A percentile compares a stretch with the other conserved stretches of the same genome.
These are phyloP conservation scores for Zalophus californianus DNA, from an alignment of 2,797 vertebrate genomes.

Conservation along the genomic window DNA sequence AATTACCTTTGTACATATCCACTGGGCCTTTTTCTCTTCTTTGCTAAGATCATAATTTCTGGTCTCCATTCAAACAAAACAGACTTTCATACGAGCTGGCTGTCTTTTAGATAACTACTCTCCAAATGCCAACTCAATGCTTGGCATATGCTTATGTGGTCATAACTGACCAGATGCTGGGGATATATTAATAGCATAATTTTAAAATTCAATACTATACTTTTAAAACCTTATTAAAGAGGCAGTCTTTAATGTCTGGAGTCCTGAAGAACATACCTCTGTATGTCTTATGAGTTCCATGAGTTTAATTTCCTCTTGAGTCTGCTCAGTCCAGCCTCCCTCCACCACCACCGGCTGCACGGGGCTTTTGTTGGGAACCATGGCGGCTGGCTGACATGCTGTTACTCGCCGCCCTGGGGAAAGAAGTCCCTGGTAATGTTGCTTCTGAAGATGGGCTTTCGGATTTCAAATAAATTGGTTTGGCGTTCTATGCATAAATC, in stretches of 20 bases:
- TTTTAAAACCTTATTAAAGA: slow-evolving; percentile 44
- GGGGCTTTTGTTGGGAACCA: slow-evolving; percentile 71
- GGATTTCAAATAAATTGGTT: slow-evolving; percentile 67
- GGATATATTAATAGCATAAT: slow-evolving; percentile 28
- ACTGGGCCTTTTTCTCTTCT: slow-evolving; percentile 72
- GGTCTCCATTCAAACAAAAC: slow-evolving; percentile 81
- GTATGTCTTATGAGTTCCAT: slow-evolving; percentile 70
- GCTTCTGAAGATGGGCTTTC: slow-evolving; percentile 57
- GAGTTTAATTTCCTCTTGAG: slow-evolving; percentile 79
- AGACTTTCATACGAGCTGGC: slow-evolving; percentile 56
- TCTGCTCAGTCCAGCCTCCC: slow-evolving; percentile 78
- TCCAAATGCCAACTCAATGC: slow-evolving; percentile 69
- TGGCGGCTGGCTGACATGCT: slow-evolving; percentile 20
- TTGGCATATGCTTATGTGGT: slow-evolving; percentile 63
- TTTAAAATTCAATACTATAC: slow-evolving; percentile 68
- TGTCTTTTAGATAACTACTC: slow-evolving; percentile 48
- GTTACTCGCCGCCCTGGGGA: slow-evolving; percentile 66
- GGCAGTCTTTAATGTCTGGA: not conserved
- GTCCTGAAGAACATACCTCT: slow-evolving; percentile 65
- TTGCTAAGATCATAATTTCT: slow-evolving; percentile 77
- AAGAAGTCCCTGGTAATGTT: slow-evolving; percentile 49
- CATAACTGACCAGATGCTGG: slow-evolving; percentile 60
- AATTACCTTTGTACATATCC: slow-evolving; percentile 79
- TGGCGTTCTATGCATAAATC: slow-evolving; percentile 70
- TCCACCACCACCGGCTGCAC: slow-evolving; percentile 71